phyloP scores from a whole-genome alignment of 1,140 invertebrate genomes.

The Adoxophyes honmai region DNA sequence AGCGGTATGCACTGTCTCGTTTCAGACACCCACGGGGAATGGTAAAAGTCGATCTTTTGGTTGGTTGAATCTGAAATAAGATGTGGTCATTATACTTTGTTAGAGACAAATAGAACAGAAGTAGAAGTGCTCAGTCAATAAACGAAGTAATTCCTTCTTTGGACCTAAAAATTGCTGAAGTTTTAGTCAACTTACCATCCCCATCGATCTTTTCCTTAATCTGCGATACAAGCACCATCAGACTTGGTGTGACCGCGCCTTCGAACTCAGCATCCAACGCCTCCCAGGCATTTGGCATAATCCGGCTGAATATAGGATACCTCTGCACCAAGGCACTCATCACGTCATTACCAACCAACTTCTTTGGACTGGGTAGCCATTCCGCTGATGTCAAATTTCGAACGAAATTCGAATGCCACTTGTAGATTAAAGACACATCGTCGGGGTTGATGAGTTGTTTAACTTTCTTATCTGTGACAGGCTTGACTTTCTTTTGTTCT shows the following conservation, averaged over 20 bases:
- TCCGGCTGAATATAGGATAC: slow-evolving; percentile 77
- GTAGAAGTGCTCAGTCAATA: not conserved
- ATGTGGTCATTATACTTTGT: no score
- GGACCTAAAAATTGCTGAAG: no score
- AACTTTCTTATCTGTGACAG: slow-evolving; percentile 32
- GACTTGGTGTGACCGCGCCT: slow-evolving; percentile 74
- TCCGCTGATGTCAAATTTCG: slow-evolving; percentile 76
- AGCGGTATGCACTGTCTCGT: slow-evolving; percentile 84
- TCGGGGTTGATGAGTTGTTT: slow-evolving; percentile 73
- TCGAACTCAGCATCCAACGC: slow-evolving; percentile 76
- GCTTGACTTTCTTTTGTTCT: slow-evolving; percentile 43
- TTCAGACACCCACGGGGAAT: slow-evolving; percentile 88
- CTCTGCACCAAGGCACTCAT: slow-evolving; percentile 78
- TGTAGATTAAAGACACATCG: slow-evolving; percentile 78
- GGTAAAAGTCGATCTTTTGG: slow-evolving; percentile 89
- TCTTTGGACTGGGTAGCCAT: slow-evolving; percentile 75
- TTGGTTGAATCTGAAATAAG: slow-evolving; percentile 39
- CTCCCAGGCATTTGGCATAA: slow-evolving; percentile 70
- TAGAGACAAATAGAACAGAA: not conserved
- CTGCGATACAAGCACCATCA: slow-evolving; percentile 69
- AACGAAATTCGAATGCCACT: slow-evolving; percentile 81
- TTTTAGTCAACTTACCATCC: slow-evolving; percentile 50
- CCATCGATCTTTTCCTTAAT: slow-evolving; percentile 64
- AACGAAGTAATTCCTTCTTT: no score
- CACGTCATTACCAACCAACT: slow-evolving; percentile 69